A percentile compares a stretch with the other conserved stretches of the same genome.
Conservation (phyloP, 1,140 invertebrate species). For the Drosophila serrata region DNA sequence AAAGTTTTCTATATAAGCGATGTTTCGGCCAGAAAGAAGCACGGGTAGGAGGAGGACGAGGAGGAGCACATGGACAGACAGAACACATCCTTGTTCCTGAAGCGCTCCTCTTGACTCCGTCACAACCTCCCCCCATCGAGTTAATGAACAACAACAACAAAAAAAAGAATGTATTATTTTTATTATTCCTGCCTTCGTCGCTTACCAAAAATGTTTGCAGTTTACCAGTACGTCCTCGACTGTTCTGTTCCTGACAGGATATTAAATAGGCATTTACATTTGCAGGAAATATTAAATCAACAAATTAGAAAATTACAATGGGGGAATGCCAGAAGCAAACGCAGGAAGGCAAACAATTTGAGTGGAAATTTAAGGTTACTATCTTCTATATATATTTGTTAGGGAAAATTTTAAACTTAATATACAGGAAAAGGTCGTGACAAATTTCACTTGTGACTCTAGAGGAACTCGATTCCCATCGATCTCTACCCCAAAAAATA, state of each 20-base stretch:
- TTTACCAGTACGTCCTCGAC: constrained; percentile 16
- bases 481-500: constrained; percentile 1
- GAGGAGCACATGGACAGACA: constrained; percentile 2
- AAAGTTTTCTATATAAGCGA: constrained; percentile 54
- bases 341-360: neutral
- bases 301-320: constrained; percentile 63
- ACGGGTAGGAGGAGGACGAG: neutral
- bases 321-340: neutral
- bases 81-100: constrained; percentile 46
- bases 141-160: constrained; percentile 50
- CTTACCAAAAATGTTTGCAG: constrained; percentile 21
- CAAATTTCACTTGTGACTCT: neutral
- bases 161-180: constrained; percentile 13
- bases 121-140: constrained; percentile 4
- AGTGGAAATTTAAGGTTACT: neutral
- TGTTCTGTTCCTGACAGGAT: constrained; percentile 60
- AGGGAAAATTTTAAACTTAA: no score
- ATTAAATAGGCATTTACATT: constrained; percentile 65
- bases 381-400: no score
- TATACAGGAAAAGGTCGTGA: neutral
- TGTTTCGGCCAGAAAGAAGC: neutral
- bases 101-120: constrained; percentile 20
- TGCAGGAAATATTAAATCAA: constrained; percentile 70
- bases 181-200: constrained; percentile 17
- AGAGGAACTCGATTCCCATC: constrained; percentile 19